Base-by-base conservation (phyloP, 2,113 vertebrate species). In the Actinemys pallida region DNA sequence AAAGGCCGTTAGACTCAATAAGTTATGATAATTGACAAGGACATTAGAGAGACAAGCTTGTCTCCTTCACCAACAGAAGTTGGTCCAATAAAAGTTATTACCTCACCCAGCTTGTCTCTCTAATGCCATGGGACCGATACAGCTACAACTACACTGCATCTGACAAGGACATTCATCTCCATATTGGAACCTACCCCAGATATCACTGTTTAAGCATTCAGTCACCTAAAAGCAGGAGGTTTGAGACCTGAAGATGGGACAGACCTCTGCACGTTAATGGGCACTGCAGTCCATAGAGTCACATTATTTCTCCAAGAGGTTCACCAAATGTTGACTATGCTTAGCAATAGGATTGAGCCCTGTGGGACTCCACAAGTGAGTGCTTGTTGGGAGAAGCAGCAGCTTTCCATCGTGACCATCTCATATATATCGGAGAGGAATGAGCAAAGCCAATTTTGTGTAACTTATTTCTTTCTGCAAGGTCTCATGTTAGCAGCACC, bases 381-480 rank as follows among this genome's bases (percentile, higher is more conserved):
- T 75, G 50, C 12, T 22, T 72, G 39, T 45, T 7, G 50, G 72
- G 6, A 92, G 54, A 50, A 95, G 24, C 3, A 59, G 16, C 10
- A 83, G 56, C 57, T 85, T 90, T 90, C 54, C 65, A 52, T 92
- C 78, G 81, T 75, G 54, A 54, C 87, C 87, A 76, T 84, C 29
- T 84, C 39, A n/a, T 83, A 80, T 39, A 54, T 65, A 50, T 52
- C 54, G 35, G 31, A 84, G 54, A 78, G n/a, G 54, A n/a, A 92
- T 49, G 47, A 69, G 49, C 10, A 84, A 86, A 53, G 35, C 72
- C 57, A 93, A 82, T 24, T 49, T 88, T 45, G 88, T 52, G 54
- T 47, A 88, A 93, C n/a, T 14, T 4, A 81, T 47, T 57, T 14
- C 29, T 90, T 75, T 31, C 47, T 20, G 1, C 56, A 90, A 88